These are phyloP conservation scores for Lagodon rhomboides DNA, from an alignment of 2,797 vertebrate species.

Conservation along the genomic window DNA sequence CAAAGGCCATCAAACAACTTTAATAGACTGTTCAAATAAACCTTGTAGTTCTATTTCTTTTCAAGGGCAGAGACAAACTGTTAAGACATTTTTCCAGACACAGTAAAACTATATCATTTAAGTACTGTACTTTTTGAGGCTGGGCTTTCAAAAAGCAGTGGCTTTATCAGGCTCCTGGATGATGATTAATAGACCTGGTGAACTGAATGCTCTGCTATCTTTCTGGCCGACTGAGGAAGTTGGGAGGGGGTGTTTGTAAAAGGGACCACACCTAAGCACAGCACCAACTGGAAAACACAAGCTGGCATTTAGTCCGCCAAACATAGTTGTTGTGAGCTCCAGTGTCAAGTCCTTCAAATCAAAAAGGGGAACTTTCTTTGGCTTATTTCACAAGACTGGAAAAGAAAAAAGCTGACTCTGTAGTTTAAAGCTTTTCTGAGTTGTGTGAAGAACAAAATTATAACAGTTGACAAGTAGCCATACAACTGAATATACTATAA, in stretches of 20 bases:
- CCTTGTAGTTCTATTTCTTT: neutral
- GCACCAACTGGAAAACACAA: slow-evolving; percentile 35
- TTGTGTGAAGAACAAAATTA: neutral
- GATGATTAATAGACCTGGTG: slow-evolving; percentile 70
- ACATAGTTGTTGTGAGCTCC: neutral
- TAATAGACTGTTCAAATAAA: slow-evolving; percentile 8
- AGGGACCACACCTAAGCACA: slow-evolving; percentile 61
- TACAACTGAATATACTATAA: neutral
- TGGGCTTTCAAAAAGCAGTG: slow-evolving; percentile 22
- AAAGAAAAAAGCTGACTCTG: neutral
- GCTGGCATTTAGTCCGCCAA: slow-evolving; percentile 9
- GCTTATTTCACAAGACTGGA: neutral
- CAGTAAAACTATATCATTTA: neutral
- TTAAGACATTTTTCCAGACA: neutral
- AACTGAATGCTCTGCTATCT: slow-evolving; percentile 44
- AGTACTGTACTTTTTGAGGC: neutral
- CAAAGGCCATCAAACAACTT: neutral
- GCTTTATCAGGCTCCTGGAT: slow-evolving; percentile 39
- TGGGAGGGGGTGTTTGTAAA: slow-evolving; percentile 45
- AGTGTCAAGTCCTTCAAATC: neutral
- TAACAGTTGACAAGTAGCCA: neutral
- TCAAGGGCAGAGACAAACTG: neutral
- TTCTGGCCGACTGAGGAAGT: slow-evolving; percentile 57
- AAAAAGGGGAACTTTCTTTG: neutral
- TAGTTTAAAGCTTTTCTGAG: neutral